Evolutionary conservation across 2,888 invertebrate genomes (phyloP), one percentile per base, ranked within the genome.

Genomic region (Geophilus truncorum): DNA sequence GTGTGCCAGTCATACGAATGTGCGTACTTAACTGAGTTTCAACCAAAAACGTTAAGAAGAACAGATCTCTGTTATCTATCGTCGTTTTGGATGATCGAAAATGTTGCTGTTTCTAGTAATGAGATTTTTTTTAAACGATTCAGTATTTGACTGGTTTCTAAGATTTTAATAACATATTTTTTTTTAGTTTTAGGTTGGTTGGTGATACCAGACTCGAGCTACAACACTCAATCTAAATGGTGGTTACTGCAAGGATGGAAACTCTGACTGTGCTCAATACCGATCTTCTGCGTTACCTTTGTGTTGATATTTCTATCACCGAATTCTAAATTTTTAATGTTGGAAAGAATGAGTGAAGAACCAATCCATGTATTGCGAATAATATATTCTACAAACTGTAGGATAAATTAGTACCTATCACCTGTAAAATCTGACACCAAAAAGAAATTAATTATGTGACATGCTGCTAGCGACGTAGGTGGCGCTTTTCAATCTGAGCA

Each of bases 1-100:
- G 93, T 85, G 93, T 96, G 86, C 96, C 96, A 82, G 95, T 96
- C 83, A 94, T 96, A 87, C n/a, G n/a, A n/a, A n/a, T 96, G 96
- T 94, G 94, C 96, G 25, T 96, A 96, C 88, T 96, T 95, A 88
- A 94, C 95, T 82, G 96, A 96, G 89, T 96, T 96, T 88, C 96
- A 96, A 88, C 95, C 96, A 81, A 95, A 94, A 88, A 90, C 92
- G 84, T 94, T 93, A 86, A 91, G 96, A 84, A 96, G 96, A 79
- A 93, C 94, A 80, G 96, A 96, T 95, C 89, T 96, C 84, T 95
- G 95, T 85, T 94, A 94, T 87, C 94, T 96, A 93, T 96, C 96
- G 81, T 95, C 95, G 80, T 96, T 96, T 88, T 96, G 96, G 96
- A 96, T 96, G 81, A 91, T 95, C 84, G 96, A 96, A 84, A 96